Evolutionary conservation across 2,888 invertebrate genomes (phyloP), one percentile per base, ranked within the genome.

Genomic region (Anthrax anthrax): DNA sequence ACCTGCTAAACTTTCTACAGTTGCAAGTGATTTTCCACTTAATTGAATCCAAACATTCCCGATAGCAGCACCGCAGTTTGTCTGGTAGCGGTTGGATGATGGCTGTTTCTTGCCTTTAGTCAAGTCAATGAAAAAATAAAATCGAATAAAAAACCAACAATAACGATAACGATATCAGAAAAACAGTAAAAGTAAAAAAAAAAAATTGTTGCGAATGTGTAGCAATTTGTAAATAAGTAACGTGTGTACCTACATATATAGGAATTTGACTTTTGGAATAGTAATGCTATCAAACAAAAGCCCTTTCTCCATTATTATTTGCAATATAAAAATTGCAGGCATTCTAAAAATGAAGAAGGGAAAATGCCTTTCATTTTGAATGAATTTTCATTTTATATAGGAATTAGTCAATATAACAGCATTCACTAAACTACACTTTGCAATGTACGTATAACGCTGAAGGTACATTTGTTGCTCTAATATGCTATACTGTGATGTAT

Each of bases 1-100:
- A 23, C 40, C 18, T 38, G 39, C 18, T 46, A 16, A 16, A 39
- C 23, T 41, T 37, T 42, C 14, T 39, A 46, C 42, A 58, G 57
- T 60, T 60, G 58, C 59, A 55, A 62, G 63, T 64, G 64, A 63
- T 63, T 63, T 64, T 63, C 58, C 60, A 64, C 61, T 63, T 64
- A 63, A 63, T 63, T 63, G 63, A 64, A 64, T 63, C 63, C 62
- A 61, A 63, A 64, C 61, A 61, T 44, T 17, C 39, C 12, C 39
- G 23, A 2, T n/a, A 29, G 23, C 43, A 29, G 23, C 43, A 17
- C 40, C 16, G 13, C 39, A 14, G 37, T 29, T 18, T 27, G 19
- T 37, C 29, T 43, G 19, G 37, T 32, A 16, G 8, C 19, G 3
- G 29, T 9, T 5, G 12, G 29, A 12, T 32, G 12, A 12, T 23